Evolutionary conservation across 2,888 invertebrate species (phyloP), one percentile per base, ranked within the genome.

Genomic region (Synergus laeviventris): DNA sequence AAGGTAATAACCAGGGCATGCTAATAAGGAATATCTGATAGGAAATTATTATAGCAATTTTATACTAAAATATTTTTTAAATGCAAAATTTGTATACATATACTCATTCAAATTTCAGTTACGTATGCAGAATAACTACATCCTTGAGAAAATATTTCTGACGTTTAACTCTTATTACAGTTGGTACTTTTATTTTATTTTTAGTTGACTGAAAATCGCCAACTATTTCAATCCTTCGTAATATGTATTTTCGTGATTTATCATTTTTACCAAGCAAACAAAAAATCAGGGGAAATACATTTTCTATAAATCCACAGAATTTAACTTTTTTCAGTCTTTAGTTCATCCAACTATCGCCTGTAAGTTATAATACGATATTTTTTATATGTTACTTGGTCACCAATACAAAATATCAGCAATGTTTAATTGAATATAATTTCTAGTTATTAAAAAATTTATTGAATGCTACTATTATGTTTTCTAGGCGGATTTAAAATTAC

Each of bases 181-280:
- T 42, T 42, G 31, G 49, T 16, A 31, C 4, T 31, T 31, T 31
- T 31, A 2, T 3, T 31, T 31, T 31, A 1, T 3, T 31, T 31
- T 31, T 31, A 31, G 31, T 31, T 70, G 45, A 24, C 24, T 70
- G 21, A 31, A 49, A 70, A 70, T 31, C 11, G 45, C 12, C 24
- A 24, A 70, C n/a, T 70, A 31, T 45, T 66, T 66, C 16, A 16
- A 45, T 31, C 31, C 9, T n/a, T 66, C 16, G 14, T 66, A 66
- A 18, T 16, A 66, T 49, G n/a, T n/a, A n/a, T n/a, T 24, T 45
- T 16, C 38, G 39, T 49, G 66, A 45, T 49, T 66, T 45, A 66
- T 16, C n/a, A 66, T 21, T 66, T 66, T 14, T 11, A 24, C 0
- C 16, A n/a, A 45, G 45, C 16, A 5, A 45, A 36, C 16, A 16